Base-by-base conservation (phyloP, 2,113 vertebrate species). In the Dicrurus megarhynchus region DNA sequence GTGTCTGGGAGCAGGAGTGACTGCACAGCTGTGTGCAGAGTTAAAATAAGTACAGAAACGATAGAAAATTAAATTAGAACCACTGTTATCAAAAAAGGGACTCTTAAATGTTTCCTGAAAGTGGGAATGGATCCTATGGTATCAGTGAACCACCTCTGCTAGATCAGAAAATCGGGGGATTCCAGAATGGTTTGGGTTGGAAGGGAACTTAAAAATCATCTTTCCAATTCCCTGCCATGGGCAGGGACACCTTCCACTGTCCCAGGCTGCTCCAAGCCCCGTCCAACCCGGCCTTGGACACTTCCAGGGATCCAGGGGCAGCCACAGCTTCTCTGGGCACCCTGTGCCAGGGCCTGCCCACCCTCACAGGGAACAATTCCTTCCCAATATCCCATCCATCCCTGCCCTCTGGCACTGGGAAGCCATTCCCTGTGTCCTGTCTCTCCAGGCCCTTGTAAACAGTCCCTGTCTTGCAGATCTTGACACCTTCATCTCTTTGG, bases 321-420 rank as follows among this genome's bases (percentile, higher is more conserved):
- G 47, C 41, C 79, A 33, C 70, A 69, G 55, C 41, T 83, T 3
- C 63, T 69, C 47, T 76, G 47, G 55, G 63, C 55, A 61, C 14
- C 78, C 70, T 61, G 79, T 49, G 55, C 63, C 70, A 84, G 63
- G 32, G 26, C 15, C 70, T 63, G 0, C 0, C 21, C 70, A 61
- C 11, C 47, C 46, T 83, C 41, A 0, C 21, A 61, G 55, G 17
- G 17, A 49, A 3, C 0, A 13, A 35, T 69, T 69, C 15, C 35
- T 28, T 8, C 35, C 30, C 12, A 35, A 1, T 2, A 47, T 35
- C 47, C 32, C 23, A 42, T 6, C 47, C 0, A 1, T 1, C 21
- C 30, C 70, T 83, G 32, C 8, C 7, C 41, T 22, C 14, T 42
- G 63, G 8, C 33, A 69, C 10, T 32, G 7, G 7, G 35, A 61